Conservation (phyloP, 2,888 invertebrate genomes). For the Plemyria rubiginata region DNA sequence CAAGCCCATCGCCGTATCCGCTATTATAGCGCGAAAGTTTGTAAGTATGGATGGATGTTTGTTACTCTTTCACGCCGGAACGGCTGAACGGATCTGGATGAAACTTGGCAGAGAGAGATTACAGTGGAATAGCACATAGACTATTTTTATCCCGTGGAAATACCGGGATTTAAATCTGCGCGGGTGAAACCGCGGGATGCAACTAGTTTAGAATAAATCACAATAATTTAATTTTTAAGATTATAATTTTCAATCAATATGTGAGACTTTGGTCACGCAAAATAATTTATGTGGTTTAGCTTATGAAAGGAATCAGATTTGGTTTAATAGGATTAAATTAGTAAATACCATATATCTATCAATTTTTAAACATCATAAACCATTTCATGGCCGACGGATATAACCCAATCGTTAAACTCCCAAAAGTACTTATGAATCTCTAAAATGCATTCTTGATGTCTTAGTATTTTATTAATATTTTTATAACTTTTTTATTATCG, state of each 20-base stretch:
- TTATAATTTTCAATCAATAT: slow-evolving; percentile 20
- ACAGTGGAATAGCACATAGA: too few species aligned
- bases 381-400: slow-evolving; percentile 34
- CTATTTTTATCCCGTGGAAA: too few species aligned
- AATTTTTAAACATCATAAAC: slow-evolving; percentile 36
- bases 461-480: slow-evolving; percentile 27
- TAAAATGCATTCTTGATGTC: slow-evolving; percentile 24
- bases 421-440: slow-evolving; percentile 33
- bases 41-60: too few species aligned
- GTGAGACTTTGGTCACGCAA: slow-evolving; percentile 28
- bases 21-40: too few species aligned
- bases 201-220: not conserved
- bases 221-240: not conserved
- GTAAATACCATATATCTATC: slow-evolving; percentile 40
- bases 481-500: slow-evolving; percentile 25
- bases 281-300: slow-evolving; percentile 33
- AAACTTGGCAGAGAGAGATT: too few species aligned
- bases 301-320: slow-evolving; percentile 28
- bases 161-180: too few species aligned
- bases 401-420: slow-evolving; percentile 30
- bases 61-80: too few species aligned
- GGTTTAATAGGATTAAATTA: slow-evolving; percentile 38
- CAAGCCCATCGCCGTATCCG: too few species aligned
- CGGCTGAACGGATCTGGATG: too few species aligned
- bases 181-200: too few species aligned